Percentiles rank a stretch among this genome's conserved stretches.
Evolutionary conservation across 1,140 invertebrate genomes (phyloP).

Genomic region (Sweltsa coloradensis): DNA sequence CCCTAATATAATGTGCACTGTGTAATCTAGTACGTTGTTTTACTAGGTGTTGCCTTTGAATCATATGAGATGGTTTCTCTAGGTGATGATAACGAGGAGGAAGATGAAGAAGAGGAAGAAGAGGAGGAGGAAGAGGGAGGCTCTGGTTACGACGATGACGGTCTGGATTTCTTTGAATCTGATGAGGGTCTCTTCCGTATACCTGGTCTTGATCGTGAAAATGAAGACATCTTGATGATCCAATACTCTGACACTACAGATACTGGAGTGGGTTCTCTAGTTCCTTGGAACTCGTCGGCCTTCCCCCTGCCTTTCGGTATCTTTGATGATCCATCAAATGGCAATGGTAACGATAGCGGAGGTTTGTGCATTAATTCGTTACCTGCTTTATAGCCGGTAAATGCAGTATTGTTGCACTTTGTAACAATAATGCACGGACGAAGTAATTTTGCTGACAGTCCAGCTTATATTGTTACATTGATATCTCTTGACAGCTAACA

Average conservation of each 20-base stretch:
- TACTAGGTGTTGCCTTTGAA: too few relatives aligned
- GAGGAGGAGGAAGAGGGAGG: slow-evolving; percentile 56
- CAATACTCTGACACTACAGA: slow-evolving; percentile 37
- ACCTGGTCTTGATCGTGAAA: slow-evolving; percentile 37
- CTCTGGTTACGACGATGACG: slow-evolving; percentile 37
- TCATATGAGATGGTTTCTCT: slow-evolving; percentile 8
- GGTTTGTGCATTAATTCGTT: too few relatives aligned
- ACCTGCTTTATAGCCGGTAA: too few relatives aligned
- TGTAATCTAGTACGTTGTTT: too few relatives aligned
- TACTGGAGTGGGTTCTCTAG: slow-evolving; percentile 33
- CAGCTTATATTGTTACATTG: too few relatives aligned
- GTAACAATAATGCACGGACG: too few relatives aligned
- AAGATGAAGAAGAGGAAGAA: slow-evolving; percentile 44
- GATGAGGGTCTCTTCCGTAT: slow-evolving; percentile 35
- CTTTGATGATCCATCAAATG: slow-evolving; percentile 41
- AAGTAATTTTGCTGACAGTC: too few relatives aligned
- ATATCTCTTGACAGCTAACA: too few relatives aligned
- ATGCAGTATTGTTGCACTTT: too few relatives aligned
- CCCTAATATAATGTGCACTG: too few relatives aligned
- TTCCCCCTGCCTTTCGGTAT: slow-evolving; percentile 42
- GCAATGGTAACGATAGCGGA: slow-evolving; percentile 34
- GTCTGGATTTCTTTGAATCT: slow-evolving; percentile 35
- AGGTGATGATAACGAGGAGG: slow-evolving; percentile 31
- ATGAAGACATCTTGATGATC: slow-evolving; percentile 49
- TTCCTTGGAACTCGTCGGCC: slow-evolving; percentile 37